Evolutionary conservation across 2,797 vertebrate species (phyloP).

Genomic region (Halcyon badia): DNA sequence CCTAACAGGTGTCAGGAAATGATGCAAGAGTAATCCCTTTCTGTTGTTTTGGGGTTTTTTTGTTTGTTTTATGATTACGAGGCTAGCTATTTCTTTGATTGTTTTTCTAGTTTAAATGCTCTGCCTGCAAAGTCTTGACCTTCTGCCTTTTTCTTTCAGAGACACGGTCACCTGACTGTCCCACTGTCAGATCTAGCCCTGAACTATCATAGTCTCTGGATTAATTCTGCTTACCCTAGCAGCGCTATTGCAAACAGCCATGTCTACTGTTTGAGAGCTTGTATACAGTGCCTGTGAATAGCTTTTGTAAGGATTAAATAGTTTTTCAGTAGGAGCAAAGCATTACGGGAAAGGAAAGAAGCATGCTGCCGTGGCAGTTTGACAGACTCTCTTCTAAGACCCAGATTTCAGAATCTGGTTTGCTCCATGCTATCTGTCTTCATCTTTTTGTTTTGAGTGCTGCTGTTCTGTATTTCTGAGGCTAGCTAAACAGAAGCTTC

Average conservation of each 20-base stretch:
- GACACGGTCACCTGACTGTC: neutral
- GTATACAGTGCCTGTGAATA: neutral
- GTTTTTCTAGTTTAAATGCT: neutral
- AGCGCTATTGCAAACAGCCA: neutral
- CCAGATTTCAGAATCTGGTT: neutral
- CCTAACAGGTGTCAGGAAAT: slow-evolving; percentile 37
- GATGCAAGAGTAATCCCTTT: neutral
- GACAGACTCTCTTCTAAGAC: neutral
- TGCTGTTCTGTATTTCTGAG: neutral
- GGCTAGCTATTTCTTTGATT: neutral
- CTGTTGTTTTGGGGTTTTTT: neutral
- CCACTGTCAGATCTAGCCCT: neutral
- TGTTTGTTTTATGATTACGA: neutral
- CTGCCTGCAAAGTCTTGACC: neutral
- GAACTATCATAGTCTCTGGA: neutral
- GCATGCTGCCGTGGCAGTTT: neutral
- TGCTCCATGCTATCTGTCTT: neutral
- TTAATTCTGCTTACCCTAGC: neutral
- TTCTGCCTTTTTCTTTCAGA: neutral
- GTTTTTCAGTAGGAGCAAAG: neutral
- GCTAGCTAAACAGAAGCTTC: neutral
- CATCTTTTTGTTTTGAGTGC: neutral
- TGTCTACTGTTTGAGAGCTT: neutral
- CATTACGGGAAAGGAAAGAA: neutral
- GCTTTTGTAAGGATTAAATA: neutral